Conservation (phyloP, 2,888 invertebrate species). For the Trissoscelio sp. region DNA sequence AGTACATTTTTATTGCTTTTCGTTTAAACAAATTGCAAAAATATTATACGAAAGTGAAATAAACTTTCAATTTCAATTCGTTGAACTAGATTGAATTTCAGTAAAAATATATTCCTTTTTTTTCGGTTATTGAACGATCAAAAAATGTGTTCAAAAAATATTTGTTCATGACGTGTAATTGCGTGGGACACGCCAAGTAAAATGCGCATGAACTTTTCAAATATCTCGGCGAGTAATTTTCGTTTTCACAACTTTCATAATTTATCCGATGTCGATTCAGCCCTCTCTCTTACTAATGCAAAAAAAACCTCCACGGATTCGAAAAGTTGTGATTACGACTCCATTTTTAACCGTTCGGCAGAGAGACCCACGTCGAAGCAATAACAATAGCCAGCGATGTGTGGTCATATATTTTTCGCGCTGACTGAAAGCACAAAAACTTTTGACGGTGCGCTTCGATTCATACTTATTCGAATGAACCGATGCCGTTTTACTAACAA, state of each 20-base stretch:
- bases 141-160: slow-evolving; percentile 16
- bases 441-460: slow-evolving; percentile 48
- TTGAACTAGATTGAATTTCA: too few relatives aligned
- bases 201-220: slow-evolving; percentile 60
- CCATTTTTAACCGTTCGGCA: slow-evolving; percentile 60
- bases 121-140: not conserved
- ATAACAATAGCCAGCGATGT: slow-evolving; percentile 59
- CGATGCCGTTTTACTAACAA: slow-evolving; percentile 54
- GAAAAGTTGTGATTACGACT: slow-evolving; percentile 60
- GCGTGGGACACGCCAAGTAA: slow-evolving; percentile 42
- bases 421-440: slow-evolving; percentile 56
- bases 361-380: slow-evolving; percentile 52
- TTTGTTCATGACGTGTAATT: slow-evolving; percentile 40
- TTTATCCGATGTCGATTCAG: slow-evolving; percentile 49
- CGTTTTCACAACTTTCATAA: slow-evolving; percentile 59
- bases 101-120: too few relatives aligned
- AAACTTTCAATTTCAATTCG: too few relatives aligned
- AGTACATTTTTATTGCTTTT: too few relatives aligned
- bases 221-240: slow-evolving; percentile 59
- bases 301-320: slow-evolving; percentile 35
- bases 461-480: slow-evolving; percentile 54
- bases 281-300: not conserved
- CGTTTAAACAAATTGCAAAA: too few relatives aligned
- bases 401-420: slow-evolving; percentile 53
- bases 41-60: too few relatives aligned